phyloP scores from a whole-genome alignment of 2,888 invertebrate genomes.

The Eupsilia transversa region DNA sequence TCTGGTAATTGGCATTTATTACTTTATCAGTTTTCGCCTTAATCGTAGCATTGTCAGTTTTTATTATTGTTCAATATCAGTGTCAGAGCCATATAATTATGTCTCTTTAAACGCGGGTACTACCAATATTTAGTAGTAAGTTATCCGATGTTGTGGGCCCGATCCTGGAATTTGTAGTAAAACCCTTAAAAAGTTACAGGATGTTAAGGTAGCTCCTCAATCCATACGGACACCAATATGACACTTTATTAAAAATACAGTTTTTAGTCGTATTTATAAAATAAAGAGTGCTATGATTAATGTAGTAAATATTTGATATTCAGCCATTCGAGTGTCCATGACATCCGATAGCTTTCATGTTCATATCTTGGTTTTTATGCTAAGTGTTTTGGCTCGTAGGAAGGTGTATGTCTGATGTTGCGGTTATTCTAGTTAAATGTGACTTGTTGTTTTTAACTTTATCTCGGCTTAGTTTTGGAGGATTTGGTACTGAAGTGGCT shows the following conservation, averaged over 20 bases:
- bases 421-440: neutral
- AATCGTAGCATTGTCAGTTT: neutral
- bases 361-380: slow-evolving; percentile 18
- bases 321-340: neutral
- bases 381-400: neutral
- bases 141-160: too few relatives aligned
- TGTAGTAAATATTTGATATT: slow-evolving; percentile 31
- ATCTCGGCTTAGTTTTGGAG: neutral
- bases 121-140: too few relatives aligned
- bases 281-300: slow-evolving; percentile 40
- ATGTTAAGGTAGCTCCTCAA: too few relatives aligned
- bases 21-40: slow-evolving; percentile 29
- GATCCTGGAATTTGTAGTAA: too few relatives aligned
- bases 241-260: too few relatives aligned
- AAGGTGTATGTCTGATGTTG: neutral
- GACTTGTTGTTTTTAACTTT: neutral
- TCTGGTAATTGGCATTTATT: neutral
- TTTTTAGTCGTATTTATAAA: neutral
- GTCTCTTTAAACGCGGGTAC: too few relatives aligned
- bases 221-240: too few relatives aligned
- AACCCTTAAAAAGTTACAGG: too few relatives aligned
- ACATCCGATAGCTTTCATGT: slow-evolving; percentile 21
- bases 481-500: neutral
- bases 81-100: too few relatives aligned
- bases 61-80: too few relatives aligned